Evolutionary conservation across 2,888 invertebrate species (phyloP).

Genomic region (Oligia strigilis): DNA sequence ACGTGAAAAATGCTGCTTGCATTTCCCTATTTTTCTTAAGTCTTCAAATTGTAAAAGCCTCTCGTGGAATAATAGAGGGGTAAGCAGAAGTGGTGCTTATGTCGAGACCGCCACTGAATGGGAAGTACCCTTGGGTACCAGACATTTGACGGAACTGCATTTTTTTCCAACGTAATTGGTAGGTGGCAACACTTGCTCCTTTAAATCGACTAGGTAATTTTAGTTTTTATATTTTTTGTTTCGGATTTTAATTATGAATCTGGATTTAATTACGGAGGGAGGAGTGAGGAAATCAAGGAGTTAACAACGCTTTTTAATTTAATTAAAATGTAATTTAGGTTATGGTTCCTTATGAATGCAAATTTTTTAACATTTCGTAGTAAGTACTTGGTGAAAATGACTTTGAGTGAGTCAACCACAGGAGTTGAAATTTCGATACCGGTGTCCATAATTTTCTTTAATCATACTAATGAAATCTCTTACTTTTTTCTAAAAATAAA

Average conservation of each 20-base stretch:
- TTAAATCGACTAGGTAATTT: conserved; percentile 55
- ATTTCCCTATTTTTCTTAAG: conserved; percentile 69
- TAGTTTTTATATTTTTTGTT: conserved; percentile 23
- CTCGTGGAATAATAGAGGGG: conserved; percentile 66
- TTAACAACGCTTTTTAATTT: not conserved
- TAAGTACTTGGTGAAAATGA: not conserved
- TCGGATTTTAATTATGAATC: conserved; percentile 16
- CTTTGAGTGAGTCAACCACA: no score
- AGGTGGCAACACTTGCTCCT: conserved; percentile 57
- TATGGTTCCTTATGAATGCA: not conserved
- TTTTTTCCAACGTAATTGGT: conserved; percentile 66
- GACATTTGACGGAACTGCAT: conserved; percentile 63
- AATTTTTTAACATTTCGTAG: not conserved
- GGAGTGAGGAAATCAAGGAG: not conserved
- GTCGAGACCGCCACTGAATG: conserved; percentile 65
- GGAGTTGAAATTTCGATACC: not conserved
- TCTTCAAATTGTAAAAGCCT: conserved; percentile 68
- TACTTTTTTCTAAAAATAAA: not conserved
- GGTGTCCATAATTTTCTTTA: no score
- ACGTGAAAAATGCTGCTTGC: conserved; percentile 60
- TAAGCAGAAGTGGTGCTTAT: conserved; percentile 62
- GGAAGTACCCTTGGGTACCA: conserved; percentile 59
- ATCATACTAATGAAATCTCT: not conserved
- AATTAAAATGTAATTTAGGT: conserved; percentile 9
- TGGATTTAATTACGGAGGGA: conserved; percentile 19